Conservation (phyloP, 2,888 invertebrate genomes). For the Oegoconia quadripuncta region DNA sequence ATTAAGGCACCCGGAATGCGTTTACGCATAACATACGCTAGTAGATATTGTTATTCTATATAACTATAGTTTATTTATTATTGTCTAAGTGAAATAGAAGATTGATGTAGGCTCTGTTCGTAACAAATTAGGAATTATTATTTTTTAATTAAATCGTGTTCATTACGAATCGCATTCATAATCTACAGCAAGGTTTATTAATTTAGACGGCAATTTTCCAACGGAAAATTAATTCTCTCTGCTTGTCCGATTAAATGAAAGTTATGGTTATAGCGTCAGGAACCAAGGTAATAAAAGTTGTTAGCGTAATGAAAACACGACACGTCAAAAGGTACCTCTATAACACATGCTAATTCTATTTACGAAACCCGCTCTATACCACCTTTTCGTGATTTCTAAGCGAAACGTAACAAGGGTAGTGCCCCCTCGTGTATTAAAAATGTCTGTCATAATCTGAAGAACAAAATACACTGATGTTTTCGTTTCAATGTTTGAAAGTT, state of each 20-base stretch:
- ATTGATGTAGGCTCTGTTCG: too few species aligned
- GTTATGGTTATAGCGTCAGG: conserved; percentile 4
- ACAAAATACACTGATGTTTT: neutral
- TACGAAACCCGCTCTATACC: too few species aligned
- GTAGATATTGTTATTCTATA: too few species aligned
- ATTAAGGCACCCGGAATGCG: too few species aligned
- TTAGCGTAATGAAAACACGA: neutral
- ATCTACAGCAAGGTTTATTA: conserved; percentile 19
- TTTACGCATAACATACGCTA: too few species aligned
- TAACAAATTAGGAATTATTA: too few species aligned
- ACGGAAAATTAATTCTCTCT: conserved; percentile 17
- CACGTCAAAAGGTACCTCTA: neutral
- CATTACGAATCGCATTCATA: neutral
- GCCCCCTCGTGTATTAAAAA: neutral
- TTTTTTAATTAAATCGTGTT: too few species aligned
- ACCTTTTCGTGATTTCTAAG: conserved; percentile 9
- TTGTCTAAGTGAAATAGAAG: too few species aligned
- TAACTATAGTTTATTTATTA: too few species aligned
- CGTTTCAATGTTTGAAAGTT: neutral
- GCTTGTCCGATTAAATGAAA: conserved; percentile 16
- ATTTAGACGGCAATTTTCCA: conserved; percentile 28
- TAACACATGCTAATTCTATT: neutral
- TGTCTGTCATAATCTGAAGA: neutral
- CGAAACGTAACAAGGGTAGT: conserved; percentile 2
- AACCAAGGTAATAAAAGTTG: neutral